Conservation (phyloP, 2,888 invertebrate genomes). For the Cosmopolites sordidus region DNA sequence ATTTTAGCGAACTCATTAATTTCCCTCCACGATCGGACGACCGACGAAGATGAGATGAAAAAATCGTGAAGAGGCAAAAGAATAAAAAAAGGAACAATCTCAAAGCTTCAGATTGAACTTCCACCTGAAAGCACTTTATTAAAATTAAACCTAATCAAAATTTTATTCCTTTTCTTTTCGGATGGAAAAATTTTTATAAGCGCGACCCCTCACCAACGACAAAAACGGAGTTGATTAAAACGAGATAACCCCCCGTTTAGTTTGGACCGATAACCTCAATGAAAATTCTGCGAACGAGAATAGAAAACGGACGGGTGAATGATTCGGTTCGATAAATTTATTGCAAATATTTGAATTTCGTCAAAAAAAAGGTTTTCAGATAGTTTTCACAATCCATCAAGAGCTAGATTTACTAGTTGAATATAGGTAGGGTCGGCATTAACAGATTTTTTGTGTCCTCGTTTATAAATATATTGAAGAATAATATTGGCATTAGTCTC, state of each 20-base stretch:
- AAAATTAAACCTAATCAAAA: constrained; percentile 6
- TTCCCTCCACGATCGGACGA: not conserved
- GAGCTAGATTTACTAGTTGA: no score
- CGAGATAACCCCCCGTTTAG: constrained; percentile 3
- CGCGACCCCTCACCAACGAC: not conserved
- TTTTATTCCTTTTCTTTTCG: constrained; percentile 3
- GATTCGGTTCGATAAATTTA: constrained; percentile 11
- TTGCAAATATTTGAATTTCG: no score
- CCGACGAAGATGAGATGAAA: not conserved
- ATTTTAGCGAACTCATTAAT: not conserved
- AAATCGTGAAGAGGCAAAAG: not conserved
- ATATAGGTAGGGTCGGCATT: no score
- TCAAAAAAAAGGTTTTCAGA: no score
- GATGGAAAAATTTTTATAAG: constrained; percentile 1
- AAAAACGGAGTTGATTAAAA: constrained; percentile 6
- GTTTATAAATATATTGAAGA: no score
- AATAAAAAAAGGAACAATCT: not conserved
- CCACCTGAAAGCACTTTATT: constrained; percentile 4
- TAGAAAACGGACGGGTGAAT: constrained; percentile 5
- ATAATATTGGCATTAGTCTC: no score
- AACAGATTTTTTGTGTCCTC: no score
- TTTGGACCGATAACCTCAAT: constrained; percentile 6
- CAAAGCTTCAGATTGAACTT: constrained; percentile 1
- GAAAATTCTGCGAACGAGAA: not conserved
- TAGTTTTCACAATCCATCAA: no score